These are phyloP conservation scores for Parascotia fuliginaria DNA, from an alignment of 2,888 invertebrate genomes.

Conservation along the genomic window DNA sequence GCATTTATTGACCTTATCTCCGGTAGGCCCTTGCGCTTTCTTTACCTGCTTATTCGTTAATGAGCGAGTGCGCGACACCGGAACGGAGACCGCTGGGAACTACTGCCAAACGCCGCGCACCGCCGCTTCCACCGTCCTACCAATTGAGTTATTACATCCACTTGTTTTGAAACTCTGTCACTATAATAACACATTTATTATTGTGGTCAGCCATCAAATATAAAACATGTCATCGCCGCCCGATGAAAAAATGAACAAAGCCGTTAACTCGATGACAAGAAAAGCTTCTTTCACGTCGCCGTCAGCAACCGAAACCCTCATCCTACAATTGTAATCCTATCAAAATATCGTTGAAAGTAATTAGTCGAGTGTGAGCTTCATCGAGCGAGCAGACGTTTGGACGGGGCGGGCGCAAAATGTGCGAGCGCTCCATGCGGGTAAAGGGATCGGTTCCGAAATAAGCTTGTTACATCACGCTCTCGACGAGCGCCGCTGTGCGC, in stretches of 20 bases:
- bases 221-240: not conserved
- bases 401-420: conserved; percentile 20
- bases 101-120: conserved; percentile 26
- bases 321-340: conserved; percentile 1
- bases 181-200: conserved; percentile 46
- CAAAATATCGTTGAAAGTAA: conserved; percentile 2
- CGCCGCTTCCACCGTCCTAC: conserved; percentile 28
- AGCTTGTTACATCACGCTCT: conserved; percentile 70
- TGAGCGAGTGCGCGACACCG: conserved; percentile 66
- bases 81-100: conserved; percentile 66
- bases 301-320: too few relatives aligned
- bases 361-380: conserved; percentile 5
- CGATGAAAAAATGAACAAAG: conserved; percentile 16
- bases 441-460: conserved; percentile 62
- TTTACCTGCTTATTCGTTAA: conserved; percentile 68
- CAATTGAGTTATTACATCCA: conserved; percentile 41
- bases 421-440: conserved; percentile 38
- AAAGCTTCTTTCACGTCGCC: not conserved
- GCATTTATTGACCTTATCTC: conserved; percentile 83
- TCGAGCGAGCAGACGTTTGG: conserved; percentile 17
- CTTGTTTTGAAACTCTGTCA: conserved; percentile 28
- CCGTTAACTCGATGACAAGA: not conserved
- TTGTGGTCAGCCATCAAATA: conserved; percentile 25
- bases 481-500: conserved; percentile 57
- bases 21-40: conserved; percentile 74